Base-by-base conservation (phyloP, 1,140 invertebrate genomes). In the Pantala flavescens region DNA sequence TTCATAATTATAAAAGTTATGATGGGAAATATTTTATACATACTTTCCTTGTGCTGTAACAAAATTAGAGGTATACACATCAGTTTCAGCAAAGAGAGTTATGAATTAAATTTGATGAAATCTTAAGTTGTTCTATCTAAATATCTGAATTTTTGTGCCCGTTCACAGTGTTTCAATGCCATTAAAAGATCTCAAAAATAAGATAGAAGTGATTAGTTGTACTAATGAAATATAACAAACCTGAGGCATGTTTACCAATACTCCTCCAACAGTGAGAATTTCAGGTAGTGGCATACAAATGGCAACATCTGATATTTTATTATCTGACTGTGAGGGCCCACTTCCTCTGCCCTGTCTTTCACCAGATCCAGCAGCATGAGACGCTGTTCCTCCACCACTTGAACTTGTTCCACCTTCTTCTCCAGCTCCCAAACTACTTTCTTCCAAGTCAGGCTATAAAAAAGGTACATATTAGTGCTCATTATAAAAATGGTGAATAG, bases 201-300 rank as follows among this genome's bases (percentile, higher is more conserved):
- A n/a, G n/a, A n/a, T n/a, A n/a, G n/a, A n/a, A n/a, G n/a, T n/a
- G n/a, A n/a, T n/a, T n/a, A n/a, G n/a, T n/a, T n/a, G n/a, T n/a
- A n/a, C n/a, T n/a, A n/a, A n/a, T n/a, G n/a, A n/a, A n/a, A 36
- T 5, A 63, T 63, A 63, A 63, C 49, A 63, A 85, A 94, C 93
- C 86, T 94, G 92, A 77, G 93, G 93, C 93, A 95, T 94, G 80
- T 94, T 91, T 78, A 93, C 91, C 76, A 94, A 85, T 75, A 94
- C 91, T 74, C 91, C 92, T 76, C 92, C 91, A 72, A 94, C 89
- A 0, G 91, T 91, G 82, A 91, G 88, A 70, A 88, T 86, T 78
- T 93, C 91, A 23, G 82, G 80, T 55, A 82, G 79, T 11, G 87
- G 86, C 85, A 90, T 88, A 76, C 86, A 87, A 78, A 90, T 83